Evolutionary conservation across 1,140 invertebrate genomes (phyloP).

Genomic region (Pogonognathellus flavescens): DNA sequence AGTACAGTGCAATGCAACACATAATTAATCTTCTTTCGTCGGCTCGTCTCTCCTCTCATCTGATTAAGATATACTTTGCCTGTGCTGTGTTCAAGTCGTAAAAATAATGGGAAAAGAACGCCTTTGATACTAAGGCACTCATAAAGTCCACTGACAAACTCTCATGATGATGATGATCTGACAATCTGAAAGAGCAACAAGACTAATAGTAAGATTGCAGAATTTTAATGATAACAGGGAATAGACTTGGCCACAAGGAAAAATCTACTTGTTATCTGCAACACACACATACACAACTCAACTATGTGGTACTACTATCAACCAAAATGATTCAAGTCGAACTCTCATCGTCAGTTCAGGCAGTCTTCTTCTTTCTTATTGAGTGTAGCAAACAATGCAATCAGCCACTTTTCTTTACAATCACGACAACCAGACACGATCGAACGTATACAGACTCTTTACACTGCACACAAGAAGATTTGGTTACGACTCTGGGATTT

Average conservation of each 20-base stretch:
- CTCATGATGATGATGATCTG: conserved; percentile 35
- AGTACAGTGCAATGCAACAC: conserved; percentile 10
- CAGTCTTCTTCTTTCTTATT: background rate
- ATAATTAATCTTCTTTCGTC: conserved; percentile 34
- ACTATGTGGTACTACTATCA: background rate
- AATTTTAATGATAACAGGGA: conserved; percentile 41
- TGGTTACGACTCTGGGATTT: conserved; percentile 7
- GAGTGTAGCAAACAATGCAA: conserved; percentile 36
- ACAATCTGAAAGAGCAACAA: conserved; percentile 38
- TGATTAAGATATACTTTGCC: conserved; percentile 17
- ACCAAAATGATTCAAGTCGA: background rate
- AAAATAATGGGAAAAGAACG: conserved; percentile 39
- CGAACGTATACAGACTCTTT: conserved; percentile 14
- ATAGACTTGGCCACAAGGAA: background rate
- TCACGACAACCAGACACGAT: conserved; percentile 39
- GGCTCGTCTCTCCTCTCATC: conserved; percentile 6
- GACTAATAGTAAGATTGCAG: conserved; percentile 22
- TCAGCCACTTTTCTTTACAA: conserved; percentile 45
- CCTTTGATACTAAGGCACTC: conserved; percentile 25
- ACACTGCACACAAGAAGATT: background rate
- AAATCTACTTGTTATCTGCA: conserved; percentile 35
- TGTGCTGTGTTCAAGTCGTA: background rate
- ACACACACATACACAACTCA: too few relatives aligned
- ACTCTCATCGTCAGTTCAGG: background rate
- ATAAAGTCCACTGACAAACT: conserved; percentile 40